Evolutionary conservation across 2,888 invertebrate species (phyloP).

Genomic region (Rhimphoctona megacephalus): DNA sequence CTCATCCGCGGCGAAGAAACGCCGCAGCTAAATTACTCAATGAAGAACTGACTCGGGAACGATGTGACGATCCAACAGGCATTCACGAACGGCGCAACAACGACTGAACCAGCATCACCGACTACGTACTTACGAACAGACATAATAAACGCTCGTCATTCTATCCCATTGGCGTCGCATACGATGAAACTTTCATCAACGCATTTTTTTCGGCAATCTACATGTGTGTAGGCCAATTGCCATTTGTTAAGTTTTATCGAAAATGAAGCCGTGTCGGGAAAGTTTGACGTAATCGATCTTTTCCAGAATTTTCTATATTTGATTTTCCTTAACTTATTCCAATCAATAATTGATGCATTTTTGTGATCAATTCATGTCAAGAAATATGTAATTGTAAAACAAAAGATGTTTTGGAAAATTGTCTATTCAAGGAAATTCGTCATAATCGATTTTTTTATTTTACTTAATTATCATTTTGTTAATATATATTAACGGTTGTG

Average conservation of each 20-base stretch:
- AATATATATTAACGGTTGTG: no score
- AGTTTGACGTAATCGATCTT: neutral
- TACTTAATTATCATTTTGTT: no score
- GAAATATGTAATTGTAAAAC: neutral
- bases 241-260: neutral
- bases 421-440: neutral
- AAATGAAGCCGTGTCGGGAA: neutral
- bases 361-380: neutral
- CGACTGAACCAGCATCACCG: conserved; percentile 68
- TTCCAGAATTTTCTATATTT: neutral
- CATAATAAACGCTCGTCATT: conserved; percentile 72
- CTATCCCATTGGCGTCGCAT: conserved; percentile 73
- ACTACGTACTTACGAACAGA: conserved; percentile 48
- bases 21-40: conserved; percentile 62
- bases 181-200: conserved; percentile 15
- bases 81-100: conserved; percentile 70
- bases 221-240: neutral
- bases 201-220: neutral
- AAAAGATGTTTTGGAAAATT: neutral
- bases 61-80: conserved; percentile 65
- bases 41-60: conserved; percentile 56
- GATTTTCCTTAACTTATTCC: neutral
- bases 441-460: neutral
- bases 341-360: neutral
- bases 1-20: conserved; percentile 28